Base-by-base conservation (phyloP, 2,113 vertebrate species). In the Haplochromis burtoni region DNA sequence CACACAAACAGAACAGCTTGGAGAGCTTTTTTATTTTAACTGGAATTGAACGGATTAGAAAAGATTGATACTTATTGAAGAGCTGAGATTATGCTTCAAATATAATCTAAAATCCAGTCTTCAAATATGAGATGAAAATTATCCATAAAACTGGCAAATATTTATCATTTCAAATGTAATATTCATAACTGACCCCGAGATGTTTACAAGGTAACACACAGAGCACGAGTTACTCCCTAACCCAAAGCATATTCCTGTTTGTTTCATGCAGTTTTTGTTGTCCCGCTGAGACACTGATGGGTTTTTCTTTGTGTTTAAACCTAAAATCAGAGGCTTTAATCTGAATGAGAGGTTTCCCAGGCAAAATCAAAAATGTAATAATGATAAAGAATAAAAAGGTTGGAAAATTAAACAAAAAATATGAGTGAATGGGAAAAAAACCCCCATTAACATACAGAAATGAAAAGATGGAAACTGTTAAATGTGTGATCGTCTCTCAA, bases 371-470 rank as follows among this genome's bases (percentile, higher is more conserved):
- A 29, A 26, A 17, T 1, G 9, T 11, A 47, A 45, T 47, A 11
- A 29, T 2, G 5, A 26, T 45, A 45, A 17, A 71, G 21, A 24
- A 29, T 14, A 42, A 16, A 17, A 45, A 45, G 13, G 2, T 42
- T 42, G n/a, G 66, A 38, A 21, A 68, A 21, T 40, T 2, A 68
- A 8, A 68, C 63, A 4, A 21, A 68, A 29, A 2, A 9, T 24
- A 13, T 14, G 35, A 24, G n/a, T 24, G 8, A 24, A 24, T 63
- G 59, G 5, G 1, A 24, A 24, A 19, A 40, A 24, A 4, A 0
- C 0, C 0, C 4, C 0, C 4, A 63, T 63, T 35, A 2, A 10
- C 5, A 45, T 45, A 17, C 4, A 73, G 21, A 45, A 45, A 45
- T 45, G 40, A 73, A 17, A 73, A 45, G 40, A 71, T 40, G n/a